Conservation (phyloP, 2,888 invertebrate genomes). For the Drosophila algonquin region DNA sequence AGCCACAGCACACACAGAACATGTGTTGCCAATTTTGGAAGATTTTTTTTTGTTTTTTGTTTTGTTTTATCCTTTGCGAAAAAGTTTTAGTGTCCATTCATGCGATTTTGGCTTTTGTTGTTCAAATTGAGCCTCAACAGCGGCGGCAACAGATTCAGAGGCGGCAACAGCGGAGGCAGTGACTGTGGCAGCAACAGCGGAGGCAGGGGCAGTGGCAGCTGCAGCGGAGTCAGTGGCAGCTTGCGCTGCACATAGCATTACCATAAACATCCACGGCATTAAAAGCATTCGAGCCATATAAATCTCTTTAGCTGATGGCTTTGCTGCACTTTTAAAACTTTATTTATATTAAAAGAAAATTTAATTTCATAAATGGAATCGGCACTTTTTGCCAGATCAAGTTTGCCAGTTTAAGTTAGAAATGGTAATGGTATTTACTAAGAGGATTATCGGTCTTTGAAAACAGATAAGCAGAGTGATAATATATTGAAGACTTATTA, state of each 20-base stretch:
- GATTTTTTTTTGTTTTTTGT: conserved; percentile 10
- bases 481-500: background rate
- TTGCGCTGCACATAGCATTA: background rate
- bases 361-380: conserved; percentile 6
- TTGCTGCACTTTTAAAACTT: background rate
- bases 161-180: background rate
- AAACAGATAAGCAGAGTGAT: background rate
- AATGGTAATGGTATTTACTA: too few relatives aligned
- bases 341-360: background rate
- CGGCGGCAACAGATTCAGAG: background rate
- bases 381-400: too few relatives aligned
- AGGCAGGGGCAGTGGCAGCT: background rate
- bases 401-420: too few relatives aligned
- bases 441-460: too few relatives aligned
- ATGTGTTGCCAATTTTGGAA: conserved; percentile 44
- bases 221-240: background rate
- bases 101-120: conserved; percentile 32
- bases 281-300: conserved; percentile 27
- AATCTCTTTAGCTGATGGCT: conserved; percentile 13
- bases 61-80: conserved; percentile 20
- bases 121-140: conserved; percentile 11
- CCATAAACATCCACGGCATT: conserved; percentile 17
- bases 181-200: background rate
- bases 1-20: conserved; percentile 29
- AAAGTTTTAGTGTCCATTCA: conserved; percentile 31